Evolutionary conservation across 35 echinoderm and acorn worm species (phyloP).

Genomic region (Holothuria glaberrima): DNA sequence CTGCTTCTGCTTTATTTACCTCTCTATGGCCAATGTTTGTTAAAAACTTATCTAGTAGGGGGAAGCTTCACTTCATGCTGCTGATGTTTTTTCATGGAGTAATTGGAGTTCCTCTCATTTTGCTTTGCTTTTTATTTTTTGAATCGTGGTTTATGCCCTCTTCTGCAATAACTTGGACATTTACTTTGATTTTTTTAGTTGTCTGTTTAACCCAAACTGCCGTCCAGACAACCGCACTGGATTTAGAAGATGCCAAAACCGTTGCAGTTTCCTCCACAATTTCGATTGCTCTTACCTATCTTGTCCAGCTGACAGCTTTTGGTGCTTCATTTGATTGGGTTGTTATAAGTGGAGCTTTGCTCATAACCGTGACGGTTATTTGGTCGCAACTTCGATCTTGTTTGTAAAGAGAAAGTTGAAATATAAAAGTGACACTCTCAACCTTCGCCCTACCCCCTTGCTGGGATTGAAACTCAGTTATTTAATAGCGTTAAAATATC

Average conservation of each 20-base stretch:
- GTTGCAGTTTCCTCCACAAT: background rate
- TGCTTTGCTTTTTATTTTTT: background rate
- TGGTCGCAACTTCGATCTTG: too few relatives aligned
- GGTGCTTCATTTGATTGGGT: background rate
- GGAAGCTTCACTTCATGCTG: background rate
- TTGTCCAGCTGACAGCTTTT: slow-evolving; percentile 9
- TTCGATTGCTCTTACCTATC: background rate
- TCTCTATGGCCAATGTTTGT: background rate
- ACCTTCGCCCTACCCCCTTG: too few relatives aligned
- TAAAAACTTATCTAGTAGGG: background rate
- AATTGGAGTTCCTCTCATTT: background rate
- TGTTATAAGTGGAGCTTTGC: too few relatives aligned
- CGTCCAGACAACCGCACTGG: background rate
- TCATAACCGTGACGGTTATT: too few relatives aligned
- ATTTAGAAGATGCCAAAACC: background rate
- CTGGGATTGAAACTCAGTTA: too few relatives aligned
- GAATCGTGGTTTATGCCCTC: background rate
- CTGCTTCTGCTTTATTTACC: background rate
- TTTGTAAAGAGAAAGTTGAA: too few relatives aligned
- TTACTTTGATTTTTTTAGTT: background rate
- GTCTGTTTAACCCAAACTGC: background rate
- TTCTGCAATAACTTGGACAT: background rate
- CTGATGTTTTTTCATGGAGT: background rate
- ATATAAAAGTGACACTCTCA: too few relatives aligned
- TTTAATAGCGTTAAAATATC: too few relatives aligned